Percentiles rank a stretch among this genome's conserved stretches.
Conservation (phyloP, 2,113 vertebrate genomes). For the Gallinago undulata region DNA sequence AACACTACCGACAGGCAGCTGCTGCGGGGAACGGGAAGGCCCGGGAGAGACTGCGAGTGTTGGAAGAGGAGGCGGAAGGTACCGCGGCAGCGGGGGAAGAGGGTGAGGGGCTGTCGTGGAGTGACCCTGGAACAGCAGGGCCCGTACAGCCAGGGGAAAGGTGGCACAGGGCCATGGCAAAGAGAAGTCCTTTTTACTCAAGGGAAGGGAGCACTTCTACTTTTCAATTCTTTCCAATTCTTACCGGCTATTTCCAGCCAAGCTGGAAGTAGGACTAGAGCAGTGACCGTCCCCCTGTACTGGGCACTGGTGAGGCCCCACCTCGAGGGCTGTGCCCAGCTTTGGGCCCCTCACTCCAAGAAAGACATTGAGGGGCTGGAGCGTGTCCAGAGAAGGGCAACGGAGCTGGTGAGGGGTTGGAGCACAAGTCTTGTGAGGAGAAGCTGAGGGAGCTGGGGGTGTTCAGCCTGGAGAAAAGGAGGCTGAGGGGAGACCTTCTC, state of each 20-base stretch:
- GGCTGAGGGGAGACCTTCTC: no score
- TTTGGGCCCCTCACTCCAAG: no score
- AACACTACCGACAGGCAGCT: conserved; percentile 79
- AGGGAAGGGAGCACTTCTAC: neutral
- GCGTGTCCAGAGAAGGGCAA: no score
- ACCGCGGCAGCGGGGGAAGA: neutral
- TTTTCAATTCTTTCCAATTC: neutral
- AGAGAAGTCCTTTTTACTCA: neutral
- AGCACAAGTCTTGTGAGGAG: no score
- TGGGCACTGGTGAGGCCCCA: no score
- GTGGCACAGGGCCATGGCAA: neutral
- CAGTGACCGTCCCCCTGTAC: no score
- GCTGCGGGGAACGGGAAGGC: conserved; percentile 75
- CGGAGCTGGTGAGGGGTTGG: no score
- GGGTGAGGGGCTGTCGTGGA: fast-evolving
- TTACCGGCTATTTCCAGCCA: neutral
- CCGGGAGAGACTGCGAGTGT: conserved; percentile 63
- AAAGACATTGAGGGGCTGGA: no score
- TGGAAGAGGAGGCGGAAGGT: conserved; percentile 59
- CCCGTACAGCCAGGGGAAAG: neutral
- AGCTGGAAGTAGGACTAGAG: neutral
- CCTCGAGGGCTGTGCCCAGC: no score
- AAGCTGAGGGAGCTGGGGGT: no score
- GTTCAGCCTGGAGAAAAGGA: no score
- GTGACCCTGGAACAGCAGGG: fast-evolving